Evolutionary conservation across 2,113 vertebrate genomes (phyloP).

Genomic region (Ciconia maguari): DNA sequence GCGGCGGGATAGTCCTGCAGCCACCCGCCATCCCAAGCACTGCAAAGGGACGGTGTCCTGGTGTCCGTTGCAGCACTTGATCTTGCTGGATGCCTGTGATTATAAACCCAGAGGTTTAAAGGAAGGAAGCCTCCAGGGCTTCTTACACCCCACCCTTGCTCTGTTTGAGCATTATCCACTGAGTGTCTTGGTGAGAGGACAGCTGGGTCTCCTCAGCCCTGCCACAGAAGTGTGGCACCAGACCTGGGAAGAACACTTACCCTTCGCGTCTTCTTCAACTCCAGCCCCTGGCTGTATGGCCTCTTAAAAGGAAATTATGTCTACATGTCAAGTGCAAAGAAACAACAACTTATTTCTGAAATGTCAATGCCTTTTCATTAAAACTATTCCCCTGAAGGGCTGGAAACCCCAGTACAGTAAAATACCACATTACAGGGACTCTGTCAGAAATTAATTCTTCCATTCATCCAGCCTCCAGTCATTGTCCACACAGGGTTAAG

Average conservation of each 20-base stretch:
- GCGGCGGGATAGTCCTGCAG: neutral
- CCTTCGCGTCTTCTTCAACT: neutral
- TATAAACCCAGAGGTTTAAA: neutral
- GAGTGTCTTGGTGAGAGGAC: neutral
- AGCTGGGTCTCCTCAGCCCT: neutral
- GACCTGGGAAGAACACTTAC: neutral
- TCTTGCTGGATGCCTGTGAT: neutral
- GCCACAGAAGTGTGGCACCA: neutral
- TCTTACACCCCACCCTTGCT: neutral
- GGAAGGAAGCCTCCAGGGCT: neutral
- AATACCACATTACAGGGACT: neutral
- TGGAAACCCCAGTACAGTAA: neutral
- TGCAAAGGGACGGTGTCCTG: neutral
- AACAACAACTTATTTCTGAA: neutral
- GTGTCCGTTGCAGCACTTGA: neutral
- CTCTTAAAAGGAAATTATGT: neutral
- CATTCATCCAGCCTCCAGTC: neutral
- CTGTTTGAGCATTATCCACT: neutral
- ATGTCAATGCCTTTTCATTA: neutral
- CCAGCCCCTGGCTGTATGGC: neutral
- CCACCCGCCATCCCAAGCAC: neutral
- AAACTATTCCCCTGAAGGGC: neutral
- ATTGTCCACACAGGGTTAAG: neutral
- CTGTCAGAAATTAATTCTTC: neutral
- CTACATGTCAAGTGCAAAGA: neutral